phyloP scores from a whole-genome alignment of 2,888 invertebrate species.

The Lutraria lutraria region DNA sequence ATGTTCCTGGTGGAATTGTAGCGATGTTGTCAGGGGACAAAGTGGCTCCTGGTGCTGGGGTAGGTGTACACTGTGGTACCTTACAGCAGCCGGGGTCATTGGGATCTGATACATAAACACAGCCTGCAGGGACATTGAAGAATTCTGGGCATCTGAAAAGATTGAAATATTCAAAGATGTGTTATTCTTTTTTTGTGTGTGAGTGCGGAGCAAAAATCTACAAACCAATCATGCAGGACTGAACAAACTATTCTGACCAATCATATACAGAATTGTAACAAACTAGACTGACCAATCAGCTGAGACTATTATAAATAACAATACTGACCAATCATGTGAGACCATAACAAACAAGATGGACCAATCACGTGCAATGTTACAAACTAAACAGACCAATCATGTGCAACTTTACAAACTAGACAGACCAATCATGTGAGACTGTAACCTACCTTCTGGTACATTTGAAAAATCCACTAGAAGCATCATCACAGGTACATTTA shows the following conservation, averaged over 20 bases:
- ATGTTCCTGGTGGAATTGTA: constrained; percentile 73
- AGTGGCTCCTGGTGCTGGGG: constrained; percentile 67
- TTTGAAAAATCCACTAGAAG: constrained; percentile 72
- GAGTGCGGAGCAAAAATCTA: no score
- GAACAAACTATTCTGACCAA: no score
- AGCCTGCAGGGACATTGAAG: constrained; percentile 71
- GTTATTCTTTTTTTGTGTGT: neutral
- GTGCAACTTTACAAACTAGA: neutral
- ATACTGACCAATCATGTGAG: no score
- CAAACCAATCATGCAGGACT: no score
- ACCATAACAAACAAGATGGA: no score
- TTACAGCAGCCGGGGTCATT: constrained; percentile 76
- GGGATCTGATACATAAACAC: constrained; percentile 73
- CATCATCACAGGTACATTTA: constrained; percentile 79
- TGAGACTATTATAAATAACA: no score
- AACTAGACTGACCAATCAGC: no score
- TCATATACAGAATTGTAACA: no score
- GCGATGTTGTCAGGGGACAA: constrained; percentile 62
- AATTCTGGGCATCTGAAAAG: constrained; percentile 74
- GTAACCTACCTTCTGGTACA: constrained; percentile 73
- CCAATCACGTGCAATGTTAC: neutral
- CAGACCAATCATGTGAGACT: neutral
- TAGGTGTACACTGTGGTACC: constrained; percentile 73
- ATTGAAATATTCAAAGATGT: neutral
- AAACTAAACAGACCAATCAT: neutral